These are phyloP conservation scores for Yponomeuta evonymella DNA, from an alignment of 2,888 invertebrate genomes.

Conservation along the genomic window DNA sequence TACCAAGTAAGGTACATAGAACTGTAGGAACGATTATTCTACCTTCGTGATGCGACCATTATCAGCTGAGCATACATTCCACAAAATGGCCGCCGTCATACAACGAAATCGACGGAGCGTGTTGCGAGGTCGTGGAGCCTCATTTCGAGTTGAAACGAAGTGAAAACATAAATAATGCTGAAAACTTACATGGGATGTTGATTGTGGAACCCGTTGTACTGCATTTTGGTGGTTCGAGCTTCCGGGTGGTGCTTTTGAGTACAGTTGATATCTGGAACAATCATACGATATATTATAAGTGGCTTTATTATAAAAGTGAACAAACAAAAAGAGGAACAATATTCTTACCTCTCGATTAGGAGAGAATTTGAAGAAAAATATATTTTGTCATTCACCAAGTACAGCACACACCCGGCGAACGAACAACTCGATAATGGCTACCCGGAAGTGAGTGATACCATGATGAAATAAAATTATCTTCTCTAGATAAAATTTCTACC, in stretches of 20 bases:
- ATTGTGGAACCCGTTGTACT: conserved; percentile 72
- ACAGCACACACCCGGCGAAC: conserved; percentile 73
- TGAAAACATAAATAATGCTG: neutral
- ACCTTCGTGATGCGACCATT: conserved; percentile 19
- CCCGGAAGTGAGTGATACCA: conserved; percentile 26
- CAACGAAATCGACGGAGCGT: conserved; percentile 19
- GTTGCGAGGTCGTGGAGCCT: neutral
- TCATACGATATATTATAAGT: neutral
- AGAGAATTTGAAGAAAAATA: conserved; percentile 61
- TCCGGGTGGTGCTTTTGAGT: conserved; percentile 54
- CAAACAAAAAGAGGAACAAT: conserved; percentile 2
- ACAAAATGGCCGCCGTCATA: conserved; percentile 69
- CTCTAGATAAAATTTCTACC: neutral
- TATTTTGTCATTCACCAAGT: conserved; percentile 59
- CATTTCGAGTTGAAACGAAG: neutral
- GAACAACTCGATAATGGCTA: conserved; percentile 79
- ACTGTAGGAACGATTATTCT: neutral
- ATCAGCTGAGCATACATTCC: conserved; percentile 58
- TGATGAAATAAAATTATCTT: neutral
- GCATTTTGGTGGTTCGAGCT: conserved; percentile 50
- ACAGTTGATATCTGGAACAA: conserved; percentile 62
- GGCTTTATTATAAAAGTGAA: neutral
- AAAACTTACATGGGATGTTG: conserved; percentile 69
- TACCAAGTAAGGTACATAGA: neutral
- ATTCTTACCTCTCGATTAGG: conserved; percentile 65